Base-by-base conservation (phyloP, 1,140 invertebrate genomes). In the Hyphantria cunea region DNA sequence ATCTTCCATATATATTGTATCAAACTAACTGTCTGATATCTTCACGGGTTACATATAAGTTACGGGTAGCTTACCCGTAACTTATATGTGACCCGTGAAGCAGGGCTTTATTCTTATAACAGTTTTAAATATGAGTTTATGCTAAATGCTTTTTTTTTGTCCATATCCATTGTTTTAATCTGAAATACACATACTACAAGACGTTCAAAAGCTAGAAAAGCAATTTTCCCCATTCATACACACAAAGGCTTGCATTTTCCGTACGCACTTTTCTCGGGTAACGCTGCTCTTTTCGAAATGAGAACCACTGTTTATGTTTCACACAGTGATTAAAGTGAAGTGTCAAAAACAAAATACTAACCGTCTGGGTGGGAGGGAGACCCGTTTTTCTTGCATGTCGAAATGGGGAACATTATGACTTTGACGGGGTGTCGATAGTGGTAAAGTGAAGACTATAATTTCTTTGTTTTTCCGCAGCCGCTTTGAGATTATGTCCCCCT, bases 241-340 rank as follows among this genome's bases (percentile, higher is more conserved):
- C 64, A 88, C 82, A 86, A 86, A 86, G 80, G 61, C 53, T 74
- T 64, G 68, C 61, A 76, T 80, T 78, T 80, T 84, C 77, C 72
- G 76, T 74, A 78, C 72, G 64, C 74, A 82, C 76, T 74, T 80
- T 68, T 76, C 50, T 72, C 72, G 70, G 66, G 66, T 69, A 79
- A 81, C 72, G 70, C 62, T 84, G 84, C 84, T 90, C 85, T 88
- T 82, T 86, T 87, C 77, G 77, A 81, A 83, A 90, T 87, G 83
- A 88, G 74, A 87, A 84, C 75, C 74, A 79, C 78, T 88, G 84
- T 86, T 82, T 86, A 84, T 84, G 80, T 90, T 90, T 82, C 80
- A 80, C 79, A 81, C 83, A 79, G 86, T 87, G 84, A 88, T 88
- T 88, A 87, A 86, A 87, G 83, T 84, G 87, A 86, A 87, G 85